Conservation (phyloP, 2,888 invertebrate species). For the Trichogramma evanescens region DNA sequence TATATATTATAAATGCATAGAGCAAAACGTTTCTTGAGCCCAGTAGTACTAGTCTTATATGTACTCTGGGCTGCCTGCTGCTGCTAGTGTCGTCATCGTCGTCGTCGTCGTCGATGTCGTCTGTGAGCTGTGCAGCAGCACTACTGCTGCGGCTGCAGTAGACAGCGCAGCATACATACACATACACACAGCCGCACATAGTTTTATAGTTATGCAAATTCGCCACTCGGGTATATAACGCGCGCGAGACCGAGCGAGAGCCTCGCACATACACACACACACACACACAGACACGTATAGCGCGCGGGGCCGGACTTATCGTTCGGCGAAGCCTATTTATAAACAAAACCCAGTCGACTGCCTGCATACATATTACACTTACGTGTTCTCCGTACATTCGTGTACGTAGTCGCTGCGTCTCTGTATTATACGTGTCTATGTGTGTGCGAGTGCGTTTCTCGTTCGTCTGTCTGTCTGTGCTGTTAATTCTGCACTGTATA, state of each 20-base stretch:
- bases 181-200: neutral
- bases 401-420: neutral
- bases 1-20: no score
- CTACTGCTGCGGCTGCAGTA: neutral
- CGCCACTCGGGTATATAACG: no score
- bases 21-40: no score
- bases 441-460: neutral
- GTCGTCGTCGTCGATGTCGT: neutral
- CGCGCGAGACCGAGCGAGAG: neutral
- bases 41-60: no score
- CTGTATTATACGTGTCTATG: neutral
- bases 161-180: neutral
- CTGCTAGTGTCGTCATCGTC: no score
- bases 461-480: neutral
- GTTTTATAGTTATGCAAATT: slow-evolving; percentile 22
- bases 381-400: neutral
- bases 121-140: neutral
- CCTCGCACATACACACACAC: neutral
- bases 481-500: slow-evolving; percentile 5
- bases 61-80: no score
- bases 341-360: slow-evolving; percentile 12
- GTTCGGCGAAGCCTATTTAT: slow-evolving; percentile 23
- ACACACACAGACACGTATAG: no score
- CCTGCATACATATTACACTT: neutral
- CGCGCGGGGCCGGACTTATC: slow-evolving; percentile 10